Evolutionary conservation across 2,888 invertebrate genomes (phyloP).

Genomic region (Ornithoptera priamus): DNA sequence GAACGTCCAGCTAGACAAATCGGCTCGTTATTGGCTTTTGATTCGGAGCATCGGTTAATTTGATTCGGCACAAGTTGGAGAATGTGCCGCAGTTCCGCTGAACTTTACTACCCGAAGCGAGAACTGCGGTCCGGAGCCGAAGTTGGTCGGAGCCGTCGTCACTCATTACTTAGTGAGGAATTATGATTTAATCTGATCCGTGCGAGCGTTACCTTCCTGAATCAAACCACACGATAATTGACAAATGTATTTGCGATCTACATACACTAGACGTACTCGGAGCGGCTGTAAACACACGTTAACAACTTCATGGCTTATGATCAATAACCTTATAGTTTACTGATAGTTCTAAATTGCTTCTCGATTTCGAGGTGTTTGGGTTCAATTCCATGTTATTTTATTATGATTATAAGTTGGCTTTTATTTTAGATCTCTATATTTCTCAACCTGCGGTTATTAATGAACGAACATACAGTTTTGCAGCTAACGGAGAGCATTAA

Average conservation of each 20-base stretch:
- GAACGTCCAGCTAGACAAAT: neutral
- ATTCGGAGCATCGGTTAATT: slow-evolving; percentile 24
- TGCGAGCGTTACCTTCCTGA: neutral
- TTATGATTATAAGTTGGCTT: too few relatives aligned
- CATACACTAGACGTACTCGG: neutral
- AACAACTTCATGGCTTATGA: neutral
- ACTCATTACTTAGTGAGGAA: neutral
- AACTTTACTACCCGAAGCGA: slow-evolving; percentile 12
- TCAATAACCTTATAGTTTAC: neutral
- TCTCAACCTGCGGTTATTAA: too few relatives aligned
- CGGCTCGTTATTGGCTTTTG: slow-evolving; percentile 23
- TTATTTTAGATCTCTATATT: too few relatives aligned
- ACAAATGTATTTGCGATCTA: neutral
- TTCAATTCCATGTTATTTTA: too few relatives aligned
- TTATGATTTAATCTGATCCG: neutral
- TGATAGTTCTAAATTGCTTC: too few relatives aligned
- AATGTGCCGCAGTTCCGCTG: slow-evolving; percentile 9
- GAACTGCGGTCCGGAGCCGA: slow-evolving; percentile 9
- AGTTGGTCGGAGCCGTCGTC: slow-evolving; percentile 6
- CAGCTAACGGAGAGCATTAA: too few relatives aligned
- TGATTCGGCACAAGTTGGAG: slow-evolving; percentile 13
- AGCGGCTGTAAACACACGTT: neutral
- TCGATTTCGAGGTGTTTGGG: too few relatives aligned
- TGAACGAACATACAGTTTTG: too few relatives aligned
- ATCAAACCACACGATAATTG: neutral